Conservation (phyloP, 2,113 vertebrate species). For the Castor canadensis region DNA sequence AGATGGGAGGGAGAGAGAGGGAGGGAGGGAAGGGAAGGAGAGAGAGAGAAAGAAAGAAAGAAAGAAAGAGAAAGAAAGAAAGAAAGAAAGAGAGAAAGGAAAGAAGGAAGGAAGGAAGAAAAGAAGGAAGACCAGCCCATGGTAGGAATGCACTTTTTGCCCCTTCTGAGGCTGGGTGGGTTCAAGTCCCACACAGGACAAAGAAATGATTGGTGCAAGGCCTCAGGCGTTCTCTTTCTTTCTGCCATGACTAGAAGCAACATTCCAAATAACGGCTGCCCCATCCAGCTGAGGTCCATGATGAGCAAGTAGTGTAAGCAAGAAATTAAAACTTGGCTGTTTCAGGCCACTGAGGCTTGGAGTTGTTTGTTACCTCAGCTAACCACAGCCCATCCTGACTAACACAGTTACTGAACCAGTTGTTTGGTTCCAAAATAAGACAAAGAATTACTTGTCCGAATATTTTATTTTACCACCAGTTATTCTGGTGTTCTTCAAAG, state of each 20-base stretch:
- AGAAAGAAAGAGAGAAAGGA: too few species aligned
- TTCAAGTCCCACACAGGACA: not conserved
- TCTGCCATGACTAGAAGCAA: not conserved
- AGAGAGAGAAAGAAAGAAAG: too few species aligned
- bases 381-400: not conserved
- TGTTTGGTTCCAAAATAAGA: not conserved
- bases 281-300: not conserved
- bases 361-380: not conserved
- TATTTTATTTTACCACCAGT: not conserved
- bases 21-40: too few species aligned
- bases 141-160: not conserved
- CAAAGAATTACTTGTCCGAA: not conserved
- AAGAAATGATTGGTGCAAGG: not conserved
- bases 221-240: not conserved
- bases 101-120: too few species aligned
- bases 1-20: too few species aligned
- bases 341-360: not conserved
- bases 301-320: not conserved
- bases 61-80: too few species aligned
- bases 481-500: constrained; percentile 35
- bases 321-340: not conserved
- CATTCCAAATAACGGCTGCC: not conserved
- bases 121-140: too few species aligned
- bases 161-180: not conserved
- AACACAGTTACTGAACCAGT: not conserved